Percentiles rank a stretch among this genome's conserved stretches.
Conservation (phyloP, 2,888 invertebrate genomes). For the Eristalinus sepulchralis region DNA sequence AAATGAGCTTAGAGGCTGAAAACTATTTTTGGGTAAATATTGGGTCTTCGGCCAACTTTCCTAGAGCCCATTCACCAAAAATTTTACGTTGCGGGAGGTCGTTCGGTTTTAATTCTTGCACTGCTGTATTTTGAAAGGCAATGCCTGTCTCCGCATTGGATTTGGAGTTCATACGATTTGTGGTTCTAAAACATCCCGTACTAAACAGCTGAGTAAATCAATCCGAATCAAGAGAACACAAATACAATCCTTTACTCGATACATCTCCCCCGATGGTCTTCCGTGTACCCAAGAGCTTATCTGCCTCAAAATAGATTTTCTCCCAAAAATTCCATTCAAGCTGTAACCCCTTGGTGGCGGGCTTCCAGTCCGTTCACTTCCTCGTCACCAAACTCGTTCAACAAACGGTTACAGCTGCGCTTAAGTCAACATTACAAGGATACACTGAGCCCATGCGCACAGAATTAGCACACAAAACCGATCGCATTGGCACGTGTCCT, state of each 20-base stretch:
- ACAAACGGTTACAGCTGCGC: conserved; percentile 34
- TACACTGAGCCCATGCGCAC: neutral
- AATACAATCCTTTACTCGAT: too few relatives aligned
- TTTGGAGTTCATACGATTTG: too few relatives aligned
- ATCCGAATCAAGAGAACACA: too few relatives aligned
- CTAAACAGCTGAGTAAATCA: neutral
- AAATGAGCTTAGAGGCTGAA: too few relatives aligned
- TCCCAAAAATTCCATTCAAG: neutral
- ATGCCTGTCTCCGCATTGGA: too few relatives aligned
- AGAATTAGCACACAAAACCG: conserved; percentile 43
- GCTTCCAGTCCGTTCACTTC: neutral
- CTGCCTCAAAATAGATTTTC: neutral
- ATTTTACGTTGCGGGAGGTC: too few relatives aligned
- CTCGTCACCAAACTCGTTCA: neutral
- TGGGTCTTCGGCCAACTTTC: too few relatives aligned
- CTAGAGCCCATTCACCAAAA: too few relatives aligned
- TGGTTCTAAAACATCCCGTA: too few relatives aligned
- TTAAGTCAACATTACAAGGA: conserved; percentile 29
- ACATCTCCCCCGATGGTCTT: neutral
- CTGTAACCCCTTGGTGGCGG: neutral
- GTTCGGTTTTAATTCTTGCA: too few relatives aligned
- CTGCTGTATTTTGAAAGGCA: too few relatives aligned
- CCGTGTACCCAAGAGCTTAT: neutral
- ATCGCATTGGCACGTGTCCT: conserved; percentile 48
- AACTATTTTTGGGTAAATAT: too few relatives aligned